Evolutionary conservation across 2,113 vertebrate genomes (phyloP), one percentile per base, ranked within the genome.

Genomic region (Stictonetta naevosa): DNA sequence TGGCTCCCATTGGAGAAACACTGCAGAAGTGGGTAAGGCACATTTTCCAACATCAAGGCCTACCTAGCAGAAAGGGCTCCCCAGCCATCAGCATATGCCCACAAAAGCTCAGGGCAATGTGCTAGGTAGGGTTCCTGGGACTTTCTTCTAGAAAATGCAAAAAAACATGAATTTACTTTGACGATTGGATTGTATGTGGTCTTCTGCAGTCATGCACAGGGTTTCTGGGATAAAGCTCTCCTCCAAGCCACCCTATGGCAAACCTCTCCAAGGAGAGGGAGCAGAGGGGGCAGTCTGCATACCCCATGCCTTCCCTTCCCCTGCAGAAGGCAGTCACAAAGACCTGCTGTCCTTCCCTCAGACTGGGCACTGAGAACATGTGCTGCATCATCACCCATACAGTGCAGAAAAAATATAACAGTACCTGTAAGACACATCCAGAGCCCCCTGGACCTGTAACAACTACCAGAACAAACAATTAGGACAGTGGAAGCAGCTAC

Each of bases 1-100:
- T 79, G 79, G 38, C 53, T 52, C 50, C 63, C 94, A 86, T 82
- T 63, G 88, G 87, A 95, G 55, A 69, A 82, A 75, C 13, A 58
- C 16, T 7, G 15, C 38, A 31, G 44, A 85, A 50, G 23, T 8
- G 17, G 48, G 17, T 72, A 44, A 42, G 7, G 36, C 10, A 1
- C 22, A 13, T 74, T 82, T 52, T 82, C 66, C 59, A 48, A 59
- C 56, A 46, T 19, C 48, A 44, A 77, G 52, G 62, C n/a, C 42
- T 48, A 34, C 10, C 11, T 25, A 71, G 52, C 6, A 72, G 38
- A 34, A 55, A 66, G 56, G 29, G n/a, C 0, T 2, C 33, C 53
- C 28, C 33, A 44, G 10, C 71, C 53, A 11, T 22, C 22, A 42
- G 6, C n/a, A 26, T 3, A 3, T 29, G 53, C 58, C 60, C 44